Evolutionary conservation across 2,113 vertebrate species (phyloP).

Genomic region (Pygoscelis adeliae): DNA sequence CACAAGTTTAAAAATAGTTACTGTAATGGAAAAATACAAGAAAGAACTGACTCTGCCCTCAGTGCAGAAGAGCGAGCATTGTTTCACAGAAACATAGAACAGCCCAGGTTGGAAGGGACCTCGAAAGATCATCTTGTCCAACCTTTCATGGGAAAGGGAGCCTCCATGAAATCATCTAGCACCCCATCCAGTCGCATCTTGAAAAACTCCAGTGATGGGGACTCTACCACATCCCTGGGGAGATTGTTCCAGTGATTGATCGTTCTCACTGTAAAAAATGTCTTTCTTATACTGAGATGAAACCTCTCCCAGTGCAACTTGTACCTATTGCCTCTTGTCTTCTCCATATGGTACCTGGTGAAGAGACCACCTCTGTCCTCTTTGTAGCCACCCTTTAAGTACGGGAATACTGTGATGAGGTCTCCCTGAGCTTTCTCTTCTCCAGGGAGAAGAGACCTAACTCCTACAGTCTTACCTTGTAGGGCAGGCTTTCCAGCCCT

Average conservation of each 20-base stretch:
- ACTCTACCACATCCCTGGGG: not conserved
- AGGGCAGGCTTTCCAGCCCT: not conserved
- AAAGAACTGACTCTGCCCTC: not conserved
- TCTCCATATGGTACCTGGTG: not conserved
- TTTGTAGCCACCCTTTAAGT: not conserved
- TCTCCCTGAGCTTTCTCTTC: not conserved
- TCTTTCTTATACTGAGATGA: not conserved
- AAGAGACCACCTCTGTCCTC: not conserved
- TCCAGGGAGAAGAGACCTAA: not conserved
- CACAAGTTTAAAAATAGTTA: slow-evolving; percentile 1
- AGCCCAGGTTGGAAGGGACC: not conserved
- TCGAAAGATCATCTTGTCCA: not conserved
- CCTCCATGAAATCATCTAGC: not conserved
- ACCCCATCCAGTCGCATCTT: not conserved
- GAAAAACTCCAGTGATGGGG: not conserved
- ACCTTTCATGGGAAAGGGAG: not conserved
- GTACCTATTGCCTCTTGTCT: not conserved
- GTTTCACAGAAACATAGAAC: not conserved
- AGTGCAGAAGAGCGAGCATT: not conserved
- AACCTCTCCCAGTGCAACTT: not conserved
- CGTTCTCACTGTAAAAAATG: not conserved
- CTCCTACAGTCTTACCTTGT: not conserved
- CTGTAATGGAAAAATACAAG: not conserved
- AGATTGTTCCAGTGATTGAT: not conserved
- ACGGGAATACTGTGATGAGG: not conserved